phyloP scores from a whole-genome alignment of 2,797 vertebrate species.

The Ciconia nigra region DNA sequence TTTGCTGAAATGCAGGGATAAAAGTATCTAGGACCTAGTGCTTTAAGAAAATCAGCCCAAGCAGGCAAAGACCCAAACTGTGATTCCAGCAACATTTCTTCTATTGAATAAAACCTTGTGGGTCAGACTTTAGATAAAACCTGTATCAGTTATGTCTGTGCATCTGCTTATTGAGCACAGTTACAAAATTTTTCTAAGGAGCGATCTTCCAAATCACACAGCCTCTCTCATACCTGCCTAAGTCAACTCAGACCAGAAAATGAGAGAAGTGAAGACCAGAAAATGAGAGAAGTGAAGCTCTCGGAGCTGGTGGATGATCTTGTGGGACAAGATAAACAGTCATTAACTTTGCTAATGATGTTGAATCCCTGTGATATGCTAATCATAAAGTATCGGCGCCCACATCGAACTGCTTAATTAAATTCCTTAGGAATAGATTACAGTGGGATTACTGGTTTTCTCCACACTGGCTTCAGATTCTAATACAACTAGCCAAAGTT shows the following conservation, averaged over 20 bases:
- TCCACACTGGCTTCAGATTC: not conserved
- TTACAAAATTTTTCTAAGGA: not conserved
- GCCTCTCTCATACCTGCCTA: not conserved
- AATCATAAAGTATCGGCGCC: not conserved
- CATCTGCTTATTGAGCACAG: not conserved
- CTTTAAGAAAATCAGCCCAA: not conserved
- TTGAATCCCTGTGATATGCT: not conserved
- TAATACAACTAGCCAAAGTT: not conserved
- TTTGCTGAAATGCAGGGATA: not conserved
- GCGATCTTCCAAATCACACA: not conserved
- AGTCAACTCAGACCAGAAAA: not conserved
- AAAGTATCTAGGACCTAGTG: not conserved
- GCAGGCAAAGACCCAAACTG: not conserved
- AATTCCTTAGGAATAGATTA: not conserved
- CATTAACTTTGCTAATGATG: not conserved
- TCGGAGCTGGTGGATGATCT: not conserved
- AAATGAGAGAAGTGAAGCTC: not conserved
- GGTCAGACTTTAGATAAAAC: not conserved
- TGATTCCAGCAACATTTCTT: not conserved
- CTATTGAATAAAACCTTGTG: not conserved
- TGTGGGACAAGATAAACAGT: not conserved
- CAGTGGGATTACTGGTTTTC: not conserved
- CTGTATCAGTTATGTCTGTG: rapidly evolving
- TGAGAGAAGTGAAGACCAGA: not conserved
- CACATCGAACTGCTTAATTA: not conserved